Evolutionary conservation across 1,140 invertebrate species (phyloP), one percentile per base, ranked within the genome.

Genomic region (Protaetia brevitarsis): DNA sequence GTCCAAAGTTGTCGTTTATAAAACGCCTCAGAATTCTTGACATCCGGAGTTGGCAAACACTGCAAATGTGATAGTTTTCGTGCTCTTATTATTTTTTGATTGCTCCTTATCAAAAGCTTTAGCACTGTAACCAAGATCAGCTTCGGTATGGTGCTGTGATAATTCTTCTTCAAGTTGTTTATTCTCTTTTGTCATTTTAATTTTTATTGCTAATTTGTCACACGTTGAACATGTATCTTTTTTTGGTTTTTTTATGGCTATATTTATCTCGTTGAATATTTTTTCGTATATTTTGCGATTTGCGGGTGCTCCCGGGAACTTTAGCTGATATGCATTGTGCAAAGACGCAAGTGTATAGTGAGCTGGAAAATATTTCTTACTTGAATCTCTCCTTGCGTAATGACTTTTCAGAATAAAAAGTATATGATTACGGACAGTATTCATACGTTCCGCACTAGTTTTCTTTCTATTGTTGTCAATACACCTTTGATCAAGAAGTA

Each of bases 1-100:
- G 74, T 79, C 75, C 77, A 79, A 11, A 80, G 63, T 37, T 71
- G 73, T 10, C 74, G 61, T 66, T 77, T 76, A 68, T 79, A 80
- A 71, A 76, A 77, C 7, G 73, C 64, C 7, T 75, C 64, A 8
- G 70, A 73, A 19, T 71, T 71, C 45, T 66, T 61, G 7, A 78
- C 64, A 34, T 62, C 66, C 6, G 74, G 73, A 7, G 77, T 79
- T 16, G 74, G 72, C 19, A 79, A 65, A 67, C 73, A 77, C 61
- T 79, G 75, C 75, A 69, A 78, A 78, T 19, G 64, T 61, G 30
- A 61, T 65, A 29, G 34, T 64, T 2, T n/a, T 60, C 29, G 56
- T 63, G 1, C 26, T 8, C 10, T 28, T 10, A 64, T 66, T 60
- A 13, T 19, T 21, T 13, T 56, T 58, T 13, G 31, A 23, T n/a